Evolutionary conservation across 2,113 vertebrate species (phyloP).

Genomic region (Lepus timidus): DNA sequence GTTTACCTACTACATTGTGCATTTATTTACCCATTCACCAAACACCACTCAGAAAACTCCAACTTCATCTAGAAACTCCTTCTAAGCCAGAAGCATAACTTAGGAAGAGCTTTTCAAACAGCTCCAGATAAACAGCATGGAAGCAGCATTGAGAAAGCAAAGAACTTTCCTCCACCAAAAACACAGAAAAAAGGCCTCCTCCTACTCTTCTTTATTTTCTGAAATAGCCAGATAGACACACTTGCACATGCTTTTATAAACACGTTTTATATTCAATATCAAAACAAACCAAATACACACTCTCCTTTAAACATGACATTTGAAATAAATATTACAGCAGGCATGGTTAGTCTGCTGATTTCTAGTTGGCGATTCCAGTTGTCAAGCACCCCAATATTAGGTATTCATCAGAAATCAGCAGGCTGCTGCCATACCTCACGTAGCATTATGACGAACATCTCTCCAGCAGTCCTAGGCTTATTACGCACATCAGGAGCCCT

Average conservation of each 20-base stretch:
- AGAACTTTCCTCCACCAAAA: not conserved
- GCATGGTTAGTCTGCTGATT: not conserved
- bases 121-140: not conserved
- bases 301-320: conserved; percentile 4
- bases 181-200: not conserved
- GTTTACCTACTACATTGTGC: not conserved
- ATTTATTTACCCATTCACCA: not conserved
- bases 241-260: not conserved
- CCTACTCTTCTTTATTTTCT: not conserved
- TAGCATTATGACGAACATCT: conserved; percentile 48
- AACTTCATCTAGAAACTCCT: no score
- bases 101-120: not conserved
- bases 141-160: not conserved
- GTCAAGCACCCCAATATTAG: conserved; percentile 18
- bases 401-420: conserved; percentile 35
- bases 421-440: conserved; percentile 9
- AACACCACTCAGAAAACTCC: not conserved
- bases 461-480: conserved; percentile 31
- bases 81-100: not conserved
- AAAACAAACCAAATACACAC: not conserved
- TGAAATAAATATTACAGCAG: conserved; percentile 25
- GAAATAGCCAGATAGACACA: not conserved
- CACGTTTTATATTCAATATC: not conserved
- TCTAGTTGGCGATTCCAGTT: not conserved
- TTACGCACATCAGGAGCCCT: conserved; percentile 18